These are phyloP conservation scores for Phengaris arion DNA, from an alignment of 2,888 invertebrate genomes.

Conservation along the genomic window DNA sequence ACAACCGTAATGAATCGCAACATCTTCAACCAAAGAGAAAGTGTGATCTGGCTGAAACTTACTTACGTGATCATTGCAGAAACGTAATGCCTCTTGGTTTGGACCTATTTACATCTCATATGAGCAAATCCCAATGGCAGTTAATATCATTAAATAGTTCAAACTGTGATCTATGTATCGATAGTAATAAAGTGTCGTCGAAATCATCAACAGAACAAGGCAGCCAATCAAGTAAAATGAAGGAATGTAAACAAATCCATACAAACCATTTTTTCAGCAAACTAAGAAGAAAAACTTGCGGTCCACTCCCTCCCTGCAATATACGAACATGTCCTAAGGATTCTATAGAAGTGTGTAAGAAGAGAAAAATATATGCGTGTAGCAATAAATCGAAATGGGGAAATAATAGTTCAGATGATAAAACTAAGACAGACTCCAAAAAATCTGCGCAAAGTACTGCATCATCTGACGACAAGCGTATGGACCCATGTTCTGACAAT, in stretches of 20 bases:
- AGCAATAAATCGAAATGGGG: conserved; percentile 54
- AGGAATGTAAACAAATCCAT: conserved; percentile 35
- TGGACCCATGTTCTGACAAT: not conserved
- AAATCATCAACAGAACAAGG: conserved; percentile 1
- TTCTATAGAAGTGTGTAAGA: conserved; percentile 61
- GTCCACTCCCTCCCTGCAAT: conserved; percentile 32
- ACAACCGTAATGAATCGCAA: conserved; percentile 50
- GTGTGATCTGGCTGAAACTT: conserved; percentile 60
- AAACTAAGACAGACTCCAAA: conserved; percentile 43
- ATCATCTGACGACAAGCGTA: not conserved
- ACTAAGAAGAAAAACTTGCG: conserved; percentile 40
- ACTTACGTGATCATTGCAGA: conserved; percentile 58
- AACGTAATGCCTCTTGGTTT: conserved; percentile 54
- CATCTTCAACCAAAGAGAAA: conserved; percentile 44
- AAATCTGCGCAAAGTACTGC: conserved; percentile 39
- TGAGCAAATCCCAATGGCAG: conserved; percentile 49
- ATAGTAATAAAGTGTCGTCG: not conserved
- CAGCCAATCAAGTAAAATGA: not conserved
- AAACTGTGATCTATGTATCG: conserved; percentile 43
- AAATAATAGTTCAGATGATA: conserved; percentile 35
- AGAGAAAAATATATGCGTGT: conserved; percentile 53
- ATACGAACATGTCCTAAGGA: conserved; percentile 57
- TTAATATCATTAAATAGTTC: conserved; percentile 41
- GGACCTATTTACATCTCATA: conserved; percentile 53
- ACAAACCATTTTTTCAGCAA: conserved; percentile 40